A percentile compares a stretch with the other conserved stretches of the same genome.
Conservation (phyloP, 2,797 vertebrate species). For the Enteromius viviparus region DNA sequence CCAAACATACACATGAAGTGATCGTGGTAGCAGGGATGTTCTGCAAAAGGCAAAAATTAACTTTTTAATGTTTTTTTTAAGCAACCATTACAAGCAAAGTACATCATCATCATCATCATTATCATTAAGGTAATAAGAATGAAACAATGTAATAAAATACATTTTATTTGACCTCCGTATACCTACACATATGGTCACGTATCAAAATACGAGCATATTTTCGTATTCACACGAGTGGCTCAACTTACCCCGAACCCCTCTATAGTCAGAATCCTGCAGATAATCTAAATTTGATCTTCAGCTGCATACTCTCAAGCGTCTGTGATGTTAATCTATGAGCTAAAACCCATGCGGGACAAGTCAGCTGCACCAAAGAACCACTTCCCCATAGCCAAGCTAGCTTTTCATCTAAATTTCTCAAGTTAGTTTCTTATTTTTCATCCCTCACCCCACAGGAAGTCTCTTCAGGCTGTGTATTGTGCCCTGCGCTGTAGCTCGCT, state of each 20-base stretch:
- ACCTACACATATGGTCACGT: neutral
- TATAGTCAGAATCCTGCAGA: neutral
- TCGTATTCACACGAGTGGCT: neutral
- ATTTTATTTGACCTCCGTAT: neutral
- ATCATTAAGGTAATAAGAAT: neutral
- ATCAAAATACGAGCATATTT: neutral
- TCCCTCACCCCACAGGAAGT: constrained; percentile 56
- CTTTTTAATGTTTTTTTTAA: too few relatives aligned
- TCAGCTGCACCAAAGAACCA: neutral
- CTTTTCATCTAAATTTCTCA: constrained; percentile 35
- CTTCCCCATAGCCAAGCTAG: neutral
- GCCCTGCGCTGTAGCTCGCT: constrained; percentile 6
- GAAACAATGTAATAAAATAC: neutral
- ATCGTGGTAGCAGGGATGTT: neutral
- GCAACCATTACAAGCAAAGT: neutral
- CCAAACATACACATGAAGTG: constrained; percentile 38
- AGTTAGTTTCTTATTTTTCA: constrained; percentile 46
- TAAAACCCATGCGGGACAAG: neutral
- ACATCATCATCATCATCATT: too few relatives aligned
- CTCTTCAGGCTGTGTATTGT: constrained; percentile 49
- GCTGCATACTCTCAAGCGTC: neutral
- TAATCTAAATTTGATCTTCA: neutral
- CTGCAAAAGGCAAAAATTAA: too few relatives aligned
- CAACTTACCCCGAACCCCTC: neutral
- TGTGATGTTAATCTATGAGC: neutral